These are phyloP conservation scores for Aporophyla nigra DNA, from an alignment of 2,888 invertebrate species.

Conservation along the genomic window DNA sequence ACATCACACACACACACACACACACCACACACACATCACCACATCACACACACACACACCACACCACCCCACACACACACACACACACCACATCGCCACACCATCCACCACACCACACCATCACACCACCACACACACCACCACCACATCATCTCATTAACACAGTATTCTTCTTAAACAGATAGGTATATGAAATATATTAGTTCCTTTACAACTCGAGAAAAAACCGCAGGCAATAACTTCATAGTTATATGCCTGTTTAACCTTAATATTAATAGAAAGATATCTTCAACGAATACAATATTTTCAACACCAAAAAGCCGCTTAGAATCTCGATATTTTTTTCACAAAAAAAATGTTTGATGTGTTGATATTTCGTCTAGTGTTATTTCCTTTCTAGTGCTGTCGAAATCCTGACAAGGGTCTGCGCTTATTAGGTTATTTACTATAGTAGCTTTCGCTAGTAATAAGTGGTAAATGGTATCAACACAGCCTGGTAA, in stretches of 20 bases:
- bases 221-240: not conserved
- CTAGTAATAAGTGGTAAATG: conserved; percentile 63
- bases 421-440: conserved; percentile 64
- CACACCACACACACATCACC: no score
- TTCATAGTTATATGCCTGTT: not conserved
- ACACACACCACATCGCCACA: no score
- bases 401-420: conserved; percentile 65
- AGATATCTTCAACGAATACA: not conserved
- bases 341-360: conserved; percentile 49
- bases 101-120: no score
- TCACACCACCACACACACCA: no score
- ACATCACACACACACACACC: no score
- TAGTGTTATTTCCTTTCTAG: conserved; percentile 49
- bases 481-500: conserved; percentile 43
- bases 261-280: not conserved
- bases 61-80: no score
- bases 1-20: no score
- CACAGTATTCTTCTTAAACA: no score
- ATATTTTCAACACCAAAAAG: conserved; percentile 19
- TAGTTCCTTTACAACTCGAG: no score
- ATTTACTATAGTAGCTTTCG: conserved; percentile 60
- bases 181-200: no score
- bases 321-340: conserved; percentile 27
- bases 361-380: conserved; percentile 63
- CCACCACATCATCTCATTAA: no score